Conservation (phyloP, 2,113 vertebrate species). For the Coreoperca whiteheadi region DNA sequence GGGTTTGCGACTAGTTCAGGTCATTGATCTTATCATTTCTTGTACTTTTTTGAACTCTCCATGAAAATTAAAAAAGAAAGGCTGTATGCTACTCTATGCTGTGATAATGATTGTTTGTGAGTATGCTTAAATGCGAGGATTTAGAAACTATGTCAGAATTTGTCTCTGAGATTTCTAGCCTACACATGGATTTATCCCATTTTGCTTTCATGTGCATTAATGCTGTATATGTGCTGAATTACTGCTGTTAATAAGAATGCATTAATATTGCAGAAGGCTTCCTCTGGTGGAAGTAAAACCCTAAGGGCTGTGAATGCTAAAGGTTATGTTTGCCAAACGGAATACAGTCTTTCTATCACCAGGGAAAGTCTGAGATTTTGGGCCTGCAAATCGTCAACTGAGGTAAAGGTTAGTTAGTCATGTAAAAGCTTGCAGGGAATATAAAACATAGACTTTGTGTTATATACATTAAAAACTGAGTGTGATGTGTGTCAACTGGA, state of each 20-base stretch:
- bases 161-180: neutral
- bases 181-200: neutral
- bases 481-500: neutral
- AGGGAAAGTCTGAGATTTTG: constrained; percentile 21
- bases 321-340: constrained; percentile 60
- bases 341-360: constrained; percentile 33
- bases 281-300: constrained; percentile 55
- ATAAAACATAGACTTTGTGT: neutral
- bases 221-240: neutral
- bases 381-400: neutral
- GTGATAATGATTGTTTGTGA: neutral
- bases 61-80: neutral
- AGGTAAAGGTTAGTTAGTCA: neutral
- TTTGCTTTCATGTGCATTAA: neutral
- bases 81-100: neutral
- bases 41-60: neutral
- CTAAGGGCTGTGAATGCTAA: constrained; percentile 55
- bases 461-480: neutral
- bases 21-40: neutral
- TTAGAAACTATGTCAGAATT: neutral
- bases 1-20: neutral
- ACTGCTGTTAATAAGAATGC: constrained; percentile 33
- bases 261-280: constrained; percentile 63
- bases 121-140: neutral
- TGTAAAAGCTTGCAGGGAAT: neutral